phyloP scores from a whole-genome alignment of 2,797 vertebrate species.

The Darevskia nairensis region DNA sequence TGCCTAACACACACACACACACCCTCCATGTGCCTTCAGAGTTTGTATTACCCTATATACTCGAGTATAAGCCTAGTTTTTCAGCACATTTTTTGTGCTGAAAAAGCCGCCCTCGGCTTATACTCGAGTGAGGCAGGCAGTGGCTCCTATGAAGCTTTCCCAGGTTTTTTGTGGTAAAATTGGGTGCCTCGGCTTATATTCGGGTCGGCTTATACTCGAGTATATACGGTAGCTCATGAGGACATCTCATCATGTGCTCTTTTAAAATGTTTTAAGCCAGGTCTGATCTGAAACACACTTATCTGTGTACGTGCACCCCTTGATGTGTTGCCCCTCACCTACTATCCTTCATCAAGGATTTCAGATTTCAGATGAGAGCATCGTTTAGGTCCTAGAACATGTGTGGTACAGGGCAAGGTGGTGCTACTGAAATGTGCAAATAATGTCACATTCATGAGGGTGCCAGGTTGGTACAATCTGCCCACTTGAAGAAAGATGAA shows the following conservation, averaged over 20 bases:
- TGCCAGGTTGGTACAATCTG: not conserved
- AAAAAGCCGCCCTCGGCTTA: too few species aligned
- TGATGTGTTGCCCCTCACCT: not conserved
- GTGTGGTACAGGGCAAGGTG: too few species aligned
- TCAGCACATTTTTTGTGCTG: too few species aligned
- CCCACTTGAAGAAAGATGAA: not conserved
- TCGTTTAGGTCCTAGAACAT: not conserved
- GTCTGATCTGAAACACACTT: not conserved
- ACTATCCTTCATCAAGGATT: not conserved
- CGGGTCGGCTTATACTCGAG: too few species aligned
- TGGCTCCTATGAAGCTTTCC: too few species aligned
- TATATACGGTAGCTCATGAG: not conserved
- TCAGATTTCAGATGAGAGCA: not conserved
- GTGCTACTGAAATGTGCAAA: not conserved
- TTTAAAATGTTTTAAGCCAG: not conserved
- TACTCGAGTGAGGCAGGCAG: too few species aligned
- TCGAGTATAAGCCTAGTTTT: too few species aligned
- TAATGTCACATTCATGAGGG: not conserved
- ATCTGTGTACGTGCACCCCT: not conserved
- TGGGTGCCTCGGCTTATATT: too few species aligned
- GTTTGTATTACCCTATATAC: too few species aligned
- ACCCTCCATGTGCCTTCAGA: not conserved
- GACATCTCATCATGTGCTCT: not conserved
- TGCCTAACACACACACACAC: not conserved
- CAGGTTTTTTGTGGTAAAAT: too few species aligned